Conservation (phyloP, 2,888 invertebrate species). For the Agrilus cyanescens region DNA sequence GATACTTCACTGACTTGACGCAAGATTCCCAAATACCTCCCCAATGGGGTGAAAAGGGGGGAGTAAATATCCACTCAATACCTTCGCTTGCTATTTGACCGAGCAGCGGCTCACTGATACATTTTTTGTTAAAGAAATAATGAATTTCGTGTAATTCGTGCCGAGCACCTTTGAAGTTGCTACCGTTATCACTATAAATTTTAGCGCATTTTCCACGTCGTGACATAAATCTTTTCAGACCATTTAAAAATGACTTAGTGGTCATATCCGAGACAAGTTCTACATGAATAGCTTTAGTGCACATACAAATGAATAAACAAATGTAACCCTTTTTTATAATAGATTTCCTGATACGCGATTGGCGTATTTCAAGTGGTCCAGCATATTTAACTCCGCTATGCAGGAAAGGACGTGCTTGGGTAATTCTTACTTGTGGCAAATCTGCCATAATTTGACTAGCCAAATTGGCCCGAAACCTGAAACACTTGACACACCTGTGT, state of each 20-base stretch:
- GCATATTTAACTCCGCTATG: slow-evolving; percentile 20
- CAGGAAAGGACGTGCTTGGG: slow-evolving; percentile 16
- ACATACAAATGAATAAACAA: slow-evolving; percentile 19
- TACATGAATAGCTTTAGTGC: slow-evolving; percentile 18
- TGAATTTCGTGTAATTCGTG: too few species aligned
- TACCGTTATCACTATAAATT: slow-evolving; percentile 13
- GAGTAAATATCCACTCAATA: too few species aligned
- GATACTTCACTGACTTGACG: too few species aligned
- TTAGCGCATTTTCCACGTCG: slow-evolving; percentile 9
- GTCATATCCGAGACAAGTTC: slow-evolving; percentile 14
- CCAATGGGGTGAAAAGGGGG: too few species aligned
- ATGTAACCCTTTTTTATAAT: slow-evolving; percentile 8
- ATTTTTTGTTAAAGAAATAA: too few species aligned
- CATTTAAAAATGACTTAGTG: slow-evolving; percentile 11
- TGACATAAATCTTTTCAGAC: slow-evolving; percentile 11
- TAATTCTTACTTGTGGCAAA: slow-evolving; percentile 17
- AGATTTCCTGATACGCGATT: slow-evolving; percentile 11
- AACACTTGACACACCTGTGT: slow-evolving; percentile 9
- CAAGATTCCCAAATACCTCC: too few species aligned
- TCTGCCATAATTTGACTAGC: slow-evolving; percentile 18
- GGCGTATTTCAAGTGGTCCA: slow-evolving; percentile 17
- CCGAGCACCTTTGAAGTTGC: slow-evolving; percentile 12
- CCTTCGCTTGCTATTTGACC: background rate
- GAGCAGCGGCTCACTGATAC: too few species aligned
- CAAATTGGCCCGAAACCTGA: slow-evolving; percentile 4